A percentile compares a stretch with the other conserved stretches of the same genome.
Evolutionary conservation across 1,140 invertebrate genomes (phyloP).

Genomic region (Caerostris extrusa): DNA sequence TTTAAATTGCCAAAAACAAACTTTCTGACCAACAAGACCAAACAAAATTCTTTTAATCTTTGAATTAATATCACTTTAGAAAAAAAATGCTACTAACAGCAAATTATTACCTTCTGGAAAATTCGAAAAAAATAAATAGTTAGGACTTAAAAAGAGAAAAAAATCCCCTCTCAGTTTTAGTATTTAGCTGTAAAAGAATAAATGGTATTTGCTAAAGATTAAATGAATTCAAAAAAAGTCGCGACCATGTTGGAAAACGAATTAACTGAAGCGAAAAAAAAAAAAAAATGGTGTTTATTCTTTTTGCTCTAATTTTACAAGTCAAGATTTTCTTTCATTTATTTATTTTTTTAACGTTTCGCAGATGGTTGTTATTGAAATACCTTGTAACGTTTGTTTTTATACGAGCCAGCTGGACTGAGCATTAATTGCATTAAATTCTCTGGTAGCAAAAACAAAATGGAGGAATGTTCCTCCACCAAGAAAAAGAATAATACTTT

Average conservation of each 20-base stretch:
- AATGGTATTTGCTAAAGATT: background rate
- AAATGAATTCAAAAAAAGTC: background rate
- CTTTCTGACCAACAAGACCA: too few relatives aligned
- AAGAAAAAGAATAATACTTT: too few relatives aligned
- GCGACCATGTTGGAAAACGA: background rate
- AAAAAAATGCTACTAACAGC: too few relatives aligned
- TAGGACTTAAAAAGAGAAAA: background rate
- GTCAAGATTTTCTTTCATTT: background rate
- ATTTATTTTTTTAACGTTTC: background rate
- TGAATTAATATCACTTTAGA: too few relatives aligned
- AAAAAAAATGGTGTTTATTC: background rate
- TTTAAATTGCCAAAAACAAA: too few relatives aligned
- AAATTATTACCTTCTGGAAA: background rate
- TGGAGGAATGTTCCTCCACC: background rate
- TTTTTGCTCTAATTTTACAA: background rate
- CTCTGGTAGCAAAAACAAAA: background rate
- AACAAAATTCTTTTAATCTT: too few relatives aligned
- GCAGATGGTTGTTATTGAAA: background rate
- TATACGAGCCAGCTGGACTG: background rate
- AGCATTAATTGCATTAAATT: background rate
- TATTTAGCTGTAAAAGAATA: background rate
- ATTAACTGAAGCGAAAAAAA: background rate
- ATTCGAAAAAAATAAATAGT: too few relatives aligned
- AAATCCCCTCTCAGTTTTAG: background rate
- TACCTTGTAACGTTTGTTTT: constrained; percentile 8